Evolutionary conservation across 1,140 invertebrate genomes (phyloP).

Genomic region (Drosophila arizonae): DNA sequence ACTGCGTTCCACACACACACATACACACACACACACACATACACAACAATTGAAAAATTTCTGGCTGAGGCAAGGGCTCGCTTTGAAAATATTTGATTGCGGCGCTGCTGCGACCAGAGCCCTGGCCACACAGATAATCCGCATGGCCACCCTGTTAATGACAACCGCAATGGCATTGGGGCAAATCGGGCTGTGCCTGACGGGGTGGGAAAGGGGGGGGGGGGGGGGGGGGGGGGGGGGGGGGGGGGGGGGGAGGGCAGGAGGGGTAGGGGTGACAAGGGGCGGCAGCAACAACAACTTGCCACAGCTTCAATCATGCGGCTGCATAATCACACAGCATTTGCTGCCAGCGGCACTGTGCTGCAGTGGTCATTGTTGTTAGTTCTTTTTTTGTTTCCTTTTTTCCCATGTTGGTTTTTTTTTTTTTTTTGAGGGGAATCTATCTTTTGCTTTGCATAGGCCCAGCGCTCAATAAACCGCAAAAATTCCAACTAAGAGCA

Average conservation of each 20-base stretch:
- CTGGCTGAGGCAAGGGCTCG: conserved; percentile 26
- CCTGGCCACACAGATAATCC: conserved; percentile 42
- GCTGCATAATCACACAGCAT: conserved; percentile 49
- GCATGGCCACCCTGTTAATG: conserved; percentile 50
- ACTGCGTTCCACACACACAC: neutral
- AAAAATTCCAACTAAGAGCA: conserved; percentile 31
- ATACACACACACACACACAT: neutral
- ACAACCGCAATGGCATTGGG: conserved; percentile 28
- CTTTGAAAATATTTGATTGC: conserved; percentile 44
- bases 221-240: neutral
- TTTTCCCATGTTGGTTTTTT: neutral
- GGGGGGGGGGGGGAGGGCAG: neutral
- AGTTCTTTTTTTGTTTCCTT: conserved; percentile 4
- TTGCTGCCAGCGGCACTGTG: conserved; percentile 17
- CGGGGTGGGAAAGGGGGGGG: neutral
- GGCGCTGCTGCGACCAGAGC: conserved; percentile 22
- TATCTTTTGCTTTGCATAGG: conserved; percentile 46
- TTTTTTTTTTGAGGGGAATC: conserved; percentile 30
- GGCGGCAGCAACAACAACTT: conserved; percentile 15
- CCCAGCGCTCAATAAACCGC: conserved; percentile 43
- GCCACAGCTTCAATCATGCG: conserved; percentile 49
- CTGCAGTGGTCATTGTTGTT: conserved; percentile 23
- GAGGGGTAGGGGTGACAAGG: too few relatives aligned
- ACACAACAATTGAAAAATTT: conserved; percentile 41
- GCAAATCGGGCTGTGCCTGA: conserved; percentile 7